These are phyloP conservation scores for Ispidina lecontei DNA, from an alignment of 2,797 vertebrate species.

Conservation along the genomic window DNA sequence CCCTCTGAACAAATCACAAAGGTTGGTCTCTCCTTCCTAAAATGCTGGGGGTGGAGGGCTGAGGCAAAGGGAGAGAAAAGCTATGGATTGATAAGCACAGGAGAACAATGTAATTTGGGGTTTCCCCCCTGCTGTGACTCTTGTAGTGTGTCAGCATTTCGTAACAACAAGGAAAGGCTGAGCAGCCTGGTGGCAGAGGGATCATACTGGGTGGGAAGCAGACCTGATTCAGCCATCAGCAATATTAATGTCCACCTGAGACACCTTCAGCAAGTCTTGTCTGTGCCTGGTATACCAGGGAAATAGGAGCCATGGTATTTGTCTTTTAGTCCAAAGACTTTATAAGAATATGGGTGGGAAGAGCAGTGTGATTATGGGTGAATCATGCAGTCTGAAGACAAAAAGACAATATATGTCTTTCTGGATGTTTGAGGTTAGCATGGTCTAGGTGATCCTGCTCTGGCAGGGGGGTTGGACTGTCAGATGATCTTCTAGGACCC, in stretches of 20 bases:
- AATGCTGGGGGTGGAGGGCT: not conserved
- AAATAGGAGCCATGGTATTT: fast-evolving
- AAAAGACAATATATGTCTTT: not conserved
- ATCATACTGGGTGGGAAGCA: not conserved
- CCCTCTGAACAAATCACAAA: not conserved
- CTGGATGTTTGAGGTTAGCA: not conserved
- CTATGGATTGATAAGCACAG: not conserved
- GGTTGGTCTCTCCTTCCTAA: not conserved
- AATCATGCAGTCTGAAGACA: fast-evolving
- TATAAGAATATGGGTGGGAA: not conserved
- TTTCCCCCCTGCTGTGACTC: not conserved
- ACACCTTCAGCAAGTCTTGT: not conserved
- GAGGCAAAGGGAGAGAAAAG: not conserved
- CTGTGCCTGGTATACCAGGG: fast-evolving
- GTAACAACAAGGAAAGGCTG: not conserved
- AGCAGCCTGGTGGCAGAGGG: not conserved
- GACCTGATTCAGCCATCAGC: not conserved
- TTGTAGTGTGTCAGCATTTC: not conserved
- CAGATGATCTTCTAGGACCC: too few species aligned
- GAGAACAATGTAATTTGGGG: not conserved
- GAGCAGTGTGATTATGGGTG: not conserved
- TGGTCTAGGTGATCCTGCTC: too few species aligned
- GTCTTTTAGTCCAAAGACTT: not conserved
- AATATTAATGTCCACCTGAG: not conserved
- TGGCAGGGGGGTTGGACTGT: too few species aligned